Base-by-base conservation (phyloP, 2,888 invertebrate species). In the Mimachlamys varia region DNA sequence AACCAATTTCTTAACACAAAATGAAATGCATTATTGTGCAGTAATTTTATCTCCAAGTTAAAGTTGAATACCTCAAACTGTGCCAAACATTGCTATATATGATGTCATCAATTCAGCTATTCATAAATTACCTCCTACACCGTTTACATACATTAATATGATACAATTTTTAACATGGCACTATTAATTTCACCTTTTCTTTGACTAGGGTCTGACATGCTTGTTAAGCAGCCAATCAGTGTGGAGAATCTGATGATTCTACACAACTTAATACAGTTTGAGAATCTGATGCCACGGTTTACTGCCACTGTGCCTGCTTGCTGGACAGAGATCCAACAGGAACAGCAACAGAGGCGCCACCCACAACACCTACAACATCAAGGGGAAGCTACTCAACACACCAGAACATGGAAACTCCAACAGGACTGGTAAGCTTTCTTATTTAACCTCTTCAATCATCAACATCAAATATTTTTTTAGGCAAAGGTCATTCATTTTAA, bases 301-400 rank as follows among this genome's bases (percentile, higher is more conserved):
- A 98, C 98, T 90, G 98, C 98, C 0, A 98, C 98, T 27, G 98
- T 99, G 4, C 98, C 99, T 0, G 98, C 98, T 5, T 99, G 99
- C 96, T 99, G 99, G 99, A 98, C 98, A 93, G 99, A 99, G 94
- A 97, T 99, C 95, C 98, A 99, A 94, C 99, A 99, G 93, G 98
- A 98, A 10, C 98, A 99, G 96, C 98, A 98, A 91, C 98, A 99
- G 94, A 97, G 99, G 33, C 98, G 98, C 62, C 98, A 99, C 96
- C 98, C 99, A 0, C 98, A 98, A 95, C 98, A 98, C 96, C 97
- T 98, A 90, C 98, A 98, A 95, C 97, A 97, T 91, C 97, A 97
- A 87, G 97, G 97, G 37, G 97, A 98, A 94, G 98, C 98, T 93
- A 97, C 98, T 90, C 98, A 98, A 95, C 97, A 98, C 93, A 98